These are phyloP conservation scores for Macroteleia sp. DNA, from an alignment of 2,888 invertebrate genomes.

Conservation along the genomic window DNA sequence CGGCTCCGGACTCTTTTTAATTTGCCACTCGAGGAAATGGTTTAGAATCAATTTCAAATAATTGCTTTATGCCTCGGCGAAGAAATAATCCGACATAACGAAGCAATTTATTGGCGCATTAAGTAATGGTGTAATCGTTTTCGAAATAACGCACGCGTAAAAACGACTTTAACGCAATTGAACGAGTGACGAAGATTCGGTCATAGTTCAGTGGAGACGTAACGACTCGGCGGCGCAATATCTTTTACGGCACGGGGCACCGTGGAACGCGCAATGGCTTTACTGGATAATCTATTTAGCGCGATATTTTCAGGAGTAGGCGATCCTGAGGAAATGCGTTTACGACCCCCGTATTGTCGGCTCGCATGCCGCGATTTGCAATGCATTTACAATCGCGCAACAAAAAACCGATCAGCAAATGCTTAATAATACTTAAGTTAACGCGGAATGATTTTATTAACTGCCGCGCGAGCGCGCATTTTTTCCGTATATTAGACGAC, in stretches of 20 bases:
- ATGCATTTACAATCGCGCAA: slow-evolving; percentile 15
- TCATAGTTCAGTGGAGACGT: slow-evolving; percentile 58
- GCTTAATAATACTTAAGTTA: slow-evolving; percentile 24
- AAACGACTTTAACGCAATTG: slow-evolving; percentile 32
- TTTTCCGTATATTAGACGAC: slow-evolving; percentile 32
- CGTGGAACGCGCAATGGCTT: slow-evolving; percentile 27
- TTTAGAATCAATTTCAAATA: slow-evolving; percentile 25
- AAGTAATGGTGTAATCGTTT: slow-evolving; percentile 47
- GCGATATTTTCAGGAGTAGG: slow-evolving; percentile 37
- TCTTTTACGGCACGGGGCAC: slow-evolving; percentile 33
- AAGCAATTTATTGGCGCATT: slow-evolving; percentile 40
- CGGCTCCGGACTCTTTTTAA: too few species aligned
- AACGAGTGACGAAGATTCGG: slow-evolving; percentile 54
- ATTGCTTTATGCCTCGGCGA: slow-evolving; percentile 14
- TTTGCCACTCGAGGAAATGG: too few species aligned
- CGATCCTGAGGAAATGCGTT: slow-evolving; percentile 40
- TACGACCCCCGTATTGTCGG: slow-evolving; percentile 38
- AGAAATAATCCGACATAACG: slow-evolving; percentile 1
- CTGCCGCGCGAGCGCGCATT: slow-evolving; percentile 30
- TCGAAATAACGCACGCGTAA: slow-evolving; percentile 27
- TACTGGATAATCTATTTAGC: slow-evolving; percentile 50
- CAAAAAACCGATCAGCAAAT: slow-evolving; percentile 32
- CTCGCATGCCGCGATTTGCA: slow-evolving; percentile 27
- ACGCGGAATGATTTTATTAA: slow-evolving; percentile 58
- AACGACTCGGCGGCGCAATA: slow-evolving; percentile 49